A percentile compares a stretch with the other conserved stretches of the same genome.
These are phyloP conservation scores for Patella caerulea DNA, from an alignment of 2,888 invertebrate species.

Conservation along the genomic window DNA sequence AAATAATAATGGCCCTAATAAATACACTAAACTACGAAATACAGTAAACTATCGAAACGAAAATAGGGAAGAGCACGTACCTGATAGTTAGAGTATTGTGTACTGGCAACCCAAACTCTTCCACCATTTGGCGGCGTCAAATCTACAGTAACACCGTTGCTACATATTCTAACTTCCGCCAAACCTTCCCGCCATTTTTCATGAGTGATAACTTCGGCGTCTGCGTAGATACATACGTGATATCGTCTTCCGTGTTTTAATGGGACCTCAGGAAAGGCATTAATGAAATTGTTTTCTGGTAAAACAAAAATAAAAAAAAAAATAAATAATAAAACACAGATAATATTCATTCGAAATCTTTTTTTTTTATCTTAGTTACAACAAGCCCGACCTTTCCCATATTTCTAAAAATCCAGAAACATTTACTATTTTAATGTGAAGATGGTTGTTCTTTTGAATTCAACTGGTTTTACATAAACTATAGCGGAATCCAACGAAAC, in stretches of 20 bases:
- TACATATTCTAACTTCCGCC: conserved; percentile 41
- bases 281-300: background rate
- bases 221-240: conserved; percentile 42
- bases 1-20: background rate
- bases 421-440: no score
- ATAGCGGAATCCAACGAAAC: no score
- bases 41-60: no score
- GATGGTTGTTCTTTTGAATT: no score
- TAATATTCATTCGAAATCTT: no score
- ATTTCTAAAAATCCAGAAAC: no score
- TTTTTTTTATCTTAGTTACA: no score
- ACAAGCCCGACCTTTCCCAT: no score
- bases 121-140: conserved; percentile 39
- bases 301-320: background rate
- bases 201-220: conserved; percentile 29
- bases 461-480: no score
- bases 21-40: no score
- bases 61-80: background rate
- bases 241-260: conserved; percentile 38
- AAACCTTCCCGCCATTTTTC: conserved; percentile 46
- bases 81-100: conserved; percentile 9
- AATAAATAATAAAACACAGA: no score
- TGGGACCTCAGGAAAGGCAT: background rate
- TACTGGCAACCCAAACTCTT: conserved; percentile 37
- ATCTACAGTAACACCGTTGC: conserved; percentile 52